Percentiles rank a stretch among this genome's conserved stretches.
Evolutionary conservation across 2,113 vertebrate genomes (phyloP).

Genomic region (Tylochromis polylepis): DNA sequence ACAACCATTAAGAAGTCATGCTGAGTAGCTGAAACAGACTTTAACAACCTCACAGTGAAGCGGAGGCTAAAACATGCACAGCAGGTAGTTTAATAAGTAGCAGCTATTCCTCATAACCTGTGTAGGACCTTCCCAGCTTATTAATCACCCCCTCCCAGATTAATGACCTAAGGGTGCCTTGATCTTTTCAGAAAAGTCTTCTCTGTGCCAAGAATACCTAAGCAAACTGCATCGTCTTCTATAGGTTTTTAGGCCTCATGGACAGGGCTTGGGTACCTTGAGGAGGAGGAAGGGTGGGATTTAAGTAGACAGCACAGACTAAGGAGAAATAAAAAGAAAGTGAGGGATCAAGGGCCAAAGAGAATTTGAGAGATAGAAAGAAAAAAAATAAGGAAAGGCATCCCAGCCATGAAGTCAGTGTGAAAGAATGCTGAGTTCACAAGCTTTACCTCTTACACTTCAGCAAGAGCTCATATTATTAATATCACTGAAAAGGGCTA

Average conservation of each 20-base stretch:
- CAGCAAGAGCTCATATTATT: conserved; percentile 70
- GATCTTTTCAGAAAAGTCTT: conserved; percentile 56
- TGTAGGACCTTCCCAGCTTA: conserved; percentile 37
- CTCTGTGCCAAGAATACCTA: conserved; percentile 49
- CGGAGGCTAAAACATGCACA: conserved; percentile 44
- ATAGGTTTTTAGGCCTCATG: conserved; percentile 45
- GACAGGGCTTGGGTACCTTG: not conserved
- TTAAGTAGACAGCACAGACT: not conserved
- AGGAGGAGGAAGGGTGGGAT: not conserved
- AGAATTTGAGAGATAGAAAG: conserved; percentile 38
- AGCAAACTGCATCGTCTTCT: conserved; percentile 49
- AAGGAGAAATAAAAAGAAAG: conserved; percentile 2
- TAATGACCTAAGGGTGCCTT: conserved; percentile 66
- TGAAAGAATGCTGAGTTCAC: conserved; percentile 74
- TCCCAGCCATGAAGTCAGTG: conserved; percentile 67
- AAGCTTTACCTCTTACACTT: conserved; percentile 65
- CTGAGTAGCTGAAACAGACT: not conserved
- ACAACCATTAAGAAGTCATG: not conserved
- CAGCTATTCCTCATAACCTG: conserved; percentile 33
- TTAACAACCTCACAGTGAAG: not conserved
- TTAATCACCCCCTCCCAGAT: conserved; percentile 64
- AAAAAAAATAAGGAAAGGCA: conserved; percentile 23
- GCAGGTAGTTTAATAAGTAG: conserved; percentile 49
- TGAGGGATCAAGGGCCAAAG: conserved; percentile 4
- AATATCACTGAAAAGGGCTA: conserved; percentile 66